These are phyloP conservation scores for Stenichneumon culpator DNA, from an alignment of 2,888 invertebrate genomes.

Conservation along the genomic window DNA sequence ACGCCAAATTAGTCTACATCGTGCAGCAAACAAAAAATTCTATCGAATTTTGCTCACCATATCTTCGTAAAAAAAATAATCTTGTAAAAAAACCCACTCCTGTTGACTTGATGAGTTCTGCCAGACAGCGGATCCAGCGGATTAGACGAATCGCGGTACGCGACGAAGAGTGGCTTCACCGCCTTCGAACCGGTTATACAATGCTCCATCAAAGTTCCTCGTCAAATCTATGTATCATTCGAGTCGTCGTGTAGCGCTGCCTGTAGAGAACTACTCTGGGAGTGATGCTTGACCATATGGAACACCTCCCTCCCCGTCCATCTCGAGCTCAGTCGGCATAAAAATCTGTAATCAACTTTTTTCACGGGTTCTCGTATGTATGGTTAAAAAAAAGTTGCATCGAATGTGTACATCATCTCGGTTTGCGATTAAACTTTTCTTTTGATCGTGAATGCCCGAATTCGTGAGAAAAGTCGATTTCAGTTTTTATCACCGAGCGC, in stretches of 20 bases:
- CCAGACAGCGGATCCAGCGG: background rate
- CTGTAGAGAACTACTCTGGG: background rate
- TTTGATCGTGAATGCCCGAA: no score
- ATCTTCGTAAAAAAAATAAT: constrained; percentile 18
- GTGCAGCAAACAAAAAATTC: constrained; percentile 39
- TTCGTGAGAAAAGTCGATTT: no score
- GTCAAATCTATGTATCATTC: background rate
- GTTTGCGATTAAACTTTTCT: no score
- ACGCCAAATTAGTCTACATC: constrained; percentile 23
- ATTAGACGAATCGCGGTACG: background rate
- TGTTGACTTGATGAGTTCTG: constrained; percentile 16
- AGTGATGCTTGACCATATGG: background rate
- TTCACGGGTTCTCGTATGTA: no score
- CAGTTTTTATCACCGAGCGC: no score
- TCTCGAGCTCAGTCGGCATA: background rate
- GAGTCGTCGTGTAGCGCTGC: background rate
- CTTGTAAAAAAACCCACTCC: constrained; percentile 11
- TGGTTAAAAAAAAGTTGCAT: no score
- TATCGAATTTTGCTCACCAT: constrained; percentile 44
- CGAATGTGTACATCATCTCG: no score
- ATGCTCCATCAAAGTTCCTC: constrained; percentile 2
- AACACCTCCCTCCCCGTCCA: no score
- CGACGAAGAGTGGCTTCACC: background rate
- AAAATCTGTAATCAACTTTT: background rate
- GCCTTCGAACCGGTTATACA: constrained; percentile 8